Conservation (phyloP, 2,113 vertebrate genomes). For the Xiphorhynchus elegans region DNA sequence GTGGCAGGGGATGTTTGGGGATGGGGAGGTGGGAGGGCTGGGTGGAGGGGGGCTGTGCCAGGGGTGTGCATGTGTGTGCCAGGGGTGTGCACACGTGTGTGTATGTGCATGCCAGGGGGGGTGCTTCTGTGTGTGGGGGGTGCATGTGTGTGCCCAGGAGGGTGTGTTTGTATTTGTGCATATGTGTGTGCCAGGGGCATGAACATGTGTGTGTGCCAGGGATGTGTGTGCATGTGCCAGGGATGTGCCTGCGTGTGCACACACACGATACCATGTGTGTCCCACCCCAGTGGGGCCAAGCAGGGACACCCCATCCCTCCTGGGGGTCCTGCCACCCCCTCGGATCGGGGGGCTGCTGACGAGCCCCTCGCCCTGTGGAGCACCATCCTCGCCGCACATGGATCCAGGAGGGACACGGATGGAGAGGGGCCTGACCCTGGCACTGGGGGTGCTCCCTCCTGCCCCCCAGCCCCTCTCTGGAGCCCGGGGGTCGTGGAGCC, state of each 20-base stretch:
- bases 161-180: not conserved
- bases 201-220: not conserved
- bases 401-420: accelerated
- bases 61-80: not conserved
- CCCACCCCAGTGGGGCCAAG: accelerated
- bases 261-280: accelerated
- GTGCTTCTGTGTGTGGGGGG: no score
- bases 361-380: accelerated
- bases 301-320: accelerated
- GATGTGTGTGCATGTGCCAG: not conserved
- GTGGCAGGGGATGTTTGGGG: not conserved
- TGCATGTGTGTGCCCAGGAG: not conserved
- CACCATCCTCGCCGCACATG: accelerated
- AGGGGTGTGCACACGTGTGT: no score
- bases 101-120: no score
- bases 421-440: accelerated
- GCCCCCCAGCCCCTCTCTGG: not conserved
- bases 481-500: not conserved
- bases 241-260: no score
- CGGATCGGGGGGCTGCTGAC: accelerated
- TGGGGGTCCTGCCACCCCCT: not conserved
- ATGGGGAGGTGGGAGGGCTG: not conserved
- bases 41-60: not conserved
- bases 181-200: not conserved
- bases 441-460: accelerated